phyloP scores from a whole-genome alignment of 2,888 invertebrate genomes.

The Octonoba sinensis region DNA sequence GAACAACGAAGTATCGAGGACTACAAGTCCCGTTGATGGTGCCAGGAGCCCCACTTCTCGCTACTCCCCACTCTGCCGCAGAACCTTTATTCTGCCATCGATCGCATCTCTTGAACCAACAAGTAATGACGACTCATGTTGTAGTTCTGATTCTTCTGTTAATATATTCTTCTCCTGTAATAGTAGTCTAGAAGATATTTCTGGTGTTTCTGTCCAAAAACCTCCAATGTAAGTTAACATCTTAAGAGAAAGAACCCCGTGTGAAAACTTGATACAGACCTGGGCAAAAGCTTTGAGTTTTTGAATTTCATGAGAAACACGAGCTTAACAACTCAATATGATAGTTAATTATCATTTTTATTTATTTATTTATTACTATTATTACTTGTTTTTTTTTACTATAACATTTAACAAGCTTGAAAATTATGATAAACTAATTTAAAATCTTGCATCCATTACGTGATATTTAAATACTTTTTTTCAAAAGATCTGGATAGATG shows the following conservation, averaged over 20 bases:
- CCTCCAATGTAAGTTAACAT: constrained; percentile 46
- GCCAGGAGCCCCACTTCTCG: constrained; percentile 58
- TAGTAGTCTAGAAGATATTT: constrained; percentile 58
- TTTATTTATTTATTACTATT: too few species aligned
- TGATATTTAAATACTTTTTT: too few species aligned
- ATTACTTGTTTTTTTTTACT: too few species aligned
- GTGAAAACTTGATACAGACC: neutral
- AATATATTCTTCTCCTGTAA: constrained; percentile 62
- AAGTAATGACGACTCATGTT: constrained; percentile 62
- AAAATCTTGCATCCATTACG: too few species aligned
- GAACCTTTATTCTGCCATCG: constrained; percentile 45
- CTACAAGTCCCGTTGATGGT: constrained; percentile 59
- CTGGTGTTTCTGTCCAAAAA: constrained; percentile 12
- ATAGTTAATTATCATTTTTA: too few species aligned
- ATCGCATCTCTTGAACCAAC: constrained; percentile 59
- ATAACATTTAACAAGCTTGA: too few species aligned
- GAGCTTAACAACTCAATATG: too few species aligned
- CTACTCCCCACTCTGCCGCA: constrained; percentile 63
- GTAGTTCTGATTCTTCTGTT: constrained; percentile 63
- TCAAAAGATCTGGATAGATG: too few species aligned
- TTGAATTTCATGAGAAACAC: too few species aligned
- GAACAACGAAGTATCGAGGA: constrained; percentile 58
- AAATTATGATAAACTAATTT: too few species aligned
- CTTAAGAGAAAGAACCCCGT: constrained; percentile 10
- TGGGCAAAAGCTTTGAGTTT: neutral